Percentiles rank a stretch among this genome's conserved stretches.
Conservation (phyloP, 2,888 invertebrate species). For the Pandemis heparana region DNA sequence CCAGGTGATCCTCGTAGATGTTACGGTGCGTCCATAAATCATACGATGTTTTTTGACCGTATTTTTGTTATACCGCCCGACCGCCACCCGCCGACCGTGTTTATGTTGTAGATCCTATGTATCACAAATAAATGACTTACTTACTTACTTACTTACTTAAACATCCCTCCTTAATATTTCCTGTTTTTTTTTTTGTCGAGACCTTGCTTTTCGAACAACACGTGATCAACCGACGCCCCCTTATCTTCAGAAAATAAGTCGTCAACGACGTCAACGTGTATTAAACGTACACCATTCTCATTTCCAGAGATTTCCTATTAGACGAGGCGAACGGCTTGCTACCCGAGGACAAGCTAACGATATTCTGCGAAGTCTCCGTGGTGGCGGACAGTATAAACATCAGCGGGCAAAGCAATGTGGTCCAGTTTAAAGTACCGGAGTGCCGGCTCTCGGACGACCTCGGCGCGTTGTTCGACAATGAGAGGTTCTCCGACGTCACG, state of each 20-base stretch:
- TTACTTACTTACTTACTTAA: too few species aligned
- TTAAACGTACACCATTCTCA: conserved; percentile 7
- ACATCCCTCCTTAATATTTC: too few species aligned
- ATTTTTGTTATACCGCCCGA: too few species aligned
- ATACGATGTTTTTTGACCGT: too few species aligned
- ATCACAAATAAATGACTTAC: too few species aligned
- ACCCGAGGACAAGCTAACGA: conserved; percentile 99
- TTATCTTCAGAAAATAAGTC: background rate
- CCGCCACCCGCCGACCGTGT: too few species aligned
- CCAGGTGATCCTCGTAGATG: background rate
- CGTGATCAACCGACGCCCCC: too few species aligned
- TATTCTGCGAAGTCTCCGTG: conserved; percentile 98
- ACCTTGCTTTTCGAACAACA: too few species aligned
- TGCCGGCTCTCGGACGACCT: conserved; percentile 98
- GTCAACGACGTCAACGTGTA: background rate
- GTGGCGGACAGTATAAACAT: conserved; percentile 99
- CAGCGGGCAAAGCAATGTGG: conserved; percentile 98
- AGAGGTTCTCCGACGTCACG: conserved; percentile 99
- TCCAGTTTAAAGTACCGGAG: conserved; percentile 98
- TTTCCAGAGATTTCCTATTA: conserved; percentile 96
- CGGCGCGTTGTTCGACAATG: conserved; percentile 97
- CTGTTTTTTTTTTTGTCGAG: too few species aligned
- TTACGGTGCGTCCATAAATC: background rate
- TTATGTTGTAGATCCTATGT: too few species aligned
- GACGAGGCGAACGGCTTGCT: conserved; percentile 99